Percentiles rank a stretch among this genome's conserved stretches.
phyloP scores from a whole-genome alignment of 2,888 invertebrate genomes.

The Congeria kusceri region DNA sequence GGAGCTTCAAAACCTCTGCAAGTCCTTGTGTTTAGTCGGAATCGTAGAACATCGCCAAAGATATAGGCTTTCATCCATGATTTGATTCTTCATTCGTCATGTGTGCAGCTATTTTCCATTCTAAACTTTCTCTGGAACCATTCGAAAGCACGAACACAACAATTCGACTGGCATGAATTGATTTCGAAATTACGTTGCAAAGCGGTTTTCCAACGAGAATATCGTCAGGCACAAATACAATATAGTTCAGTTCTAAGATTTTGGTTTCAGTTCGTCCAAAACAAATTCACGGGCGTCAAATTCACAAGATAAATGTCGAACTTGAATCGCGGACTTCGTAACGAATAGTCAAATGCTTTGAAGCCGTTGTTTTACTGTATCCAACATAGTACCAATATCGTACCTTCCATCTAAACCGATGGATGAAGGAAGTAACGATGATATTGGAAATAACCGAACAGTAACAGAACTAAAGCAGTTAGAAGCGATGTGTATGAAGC shows the following conservation, averaged over 20 bases:
- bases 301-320: slow-evolving; percentile 7
- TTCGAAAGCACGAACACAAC: too few relatives aligned
- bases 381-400: slow-evolving; percentile 47
- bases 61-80: too few relatives aligned
- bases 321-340: background rate
- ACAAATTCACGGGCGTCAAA: background rate
- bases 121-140: too few relatives aligned
- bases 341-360: background rate
- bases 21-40: background rate
- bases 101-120: too few relatives aligned
- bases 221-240: background rate
- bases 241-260: background rate
- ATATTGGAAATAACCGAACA: too few relatives aligned
- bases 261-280: background rate
- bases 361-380: background rate
- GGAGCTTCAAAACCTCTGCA: background rate
- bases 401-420: too few relatives aligned
- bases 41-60: too few relatives aligned
- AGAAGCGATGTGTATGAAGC: too few relatives aligned
- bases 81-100: too few relatives aligned
- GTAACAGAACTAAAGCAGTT: too few relatives aligned
- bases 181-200: background rate
- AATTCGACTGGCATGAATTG: slow-evolving; percentile 6
- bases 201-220: background rate
- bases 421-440: too few relatives aligned